Evolutionary conservation across 2,113 vertebrate species (phyloP), one percentile per base, ranked within the genome.

Genomic region (Epinephelus lanceolatus): DNA sequence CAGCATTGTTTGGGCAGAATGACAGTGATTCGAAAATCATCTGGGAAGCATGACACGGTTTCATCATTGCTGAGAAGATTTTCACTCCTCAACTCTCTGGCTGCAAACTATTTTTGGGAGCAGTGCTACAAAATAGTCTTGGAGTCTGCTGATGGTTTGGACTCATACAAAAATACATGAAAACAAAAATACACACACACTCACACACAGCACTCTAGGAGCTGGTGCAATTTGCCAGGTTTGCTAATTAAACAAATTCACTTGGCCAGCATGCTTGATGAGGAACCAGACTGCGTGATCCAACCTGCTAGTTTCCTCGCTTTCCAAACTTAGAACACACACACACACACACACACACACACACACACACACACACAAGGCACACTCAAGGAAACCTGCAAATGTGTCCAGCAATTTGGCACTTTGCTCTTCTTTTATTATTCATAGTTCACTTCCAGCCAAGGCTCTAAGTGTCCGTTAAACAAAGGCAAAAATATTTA

Each of bases 241-340:
- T 90, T 91, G 72, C 89, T 93, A 94, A 94, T 94, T 94, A 92
- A 94, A 93, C 93, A 94, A 92, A 92, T 94, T 90, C 80, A 84
- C 82, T 91, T 93, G 92, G 88, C 92, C 78, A 73, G 90, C 87
- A 61, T 59, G 55, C 85, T 83, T 62, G 78, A 91, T 87, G 89
- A 86, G 86, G 73, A 91, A 83, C 68, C 90, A 89, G 77, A 88
- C 81, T 75, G 74, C 78, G 61, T 74, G 66, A 80, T 90, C 62
- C 85, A 91, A 92, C 90, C 90, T 88, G 86, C 83, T 85, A 86
- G 77, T 76, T 88, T 85, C 75, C 30, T 69, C 70, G 70, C 82
- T 75, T 88, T 88, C 76, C 82, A 85, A 83, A 84, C 71, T 84
- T 61, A 62, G 45, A 60, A 52, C 17, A 86, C 65, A 80, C 23